Conservation (phyloP, 2,888 invertebrate genomes). For the Trichopria drosophilae region DNA sequence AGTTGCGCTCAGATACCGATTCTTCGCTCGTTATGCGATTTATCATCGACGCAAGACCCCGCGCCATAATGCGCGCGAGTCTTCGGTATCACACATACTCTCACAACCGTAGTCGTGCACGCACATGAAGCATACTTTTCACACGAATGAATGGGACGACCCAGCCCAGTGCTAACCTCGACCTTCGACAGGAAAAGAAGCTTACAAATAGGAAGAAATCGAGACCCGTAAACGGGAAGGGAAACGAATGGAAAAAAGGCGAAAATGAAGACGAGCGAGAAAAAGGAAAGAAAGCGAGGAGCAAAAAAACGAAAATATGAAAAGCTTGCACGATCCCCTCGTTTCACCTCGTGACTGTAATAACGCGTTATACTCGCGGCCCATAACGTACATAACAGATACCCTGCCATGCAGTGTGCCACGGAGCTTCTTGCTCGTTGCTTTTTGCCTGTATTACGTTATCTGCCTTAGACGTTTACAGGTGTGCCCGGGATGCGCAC, state of each 20-base stretch:
- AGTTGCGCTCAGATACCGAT: constrained; percentile 20
- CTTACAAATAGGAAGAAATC: constrained; percentile 8
- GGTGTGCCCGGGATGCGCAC: too few relatives aligned
- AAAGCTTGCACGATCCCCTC: constrained; percentile 35
- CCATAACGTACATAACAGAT: constrained; percentile 44
- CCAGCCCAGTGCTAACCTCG: constrained; percentile 48
- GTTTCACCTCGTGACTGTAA: constrained; percentile 42
- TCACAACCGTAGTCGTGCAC: constrained; percentile 1
- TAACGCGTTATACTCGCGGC: constrained; percentile 46
- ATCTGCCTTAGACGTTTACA: too few relatives aligned
- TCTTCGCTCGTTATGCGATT: constrained; percentile 19
- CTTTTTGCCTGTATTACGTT: constrained; percentile 41
- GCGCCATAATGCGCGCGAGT: constrained; percentile 28
- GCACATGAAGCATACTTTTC: constrained; percentile 40
- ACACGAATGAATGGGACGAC: constrained; percentile 47
- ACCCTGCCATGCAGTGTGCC: constrained; percentile 30
- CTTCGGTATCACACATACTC: background rate
- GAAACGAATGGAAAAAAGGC: constrained; percentile 15
- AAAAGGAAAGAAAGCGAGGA: too few relatives aligned
- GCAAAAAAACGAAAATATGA: too few relatives aligned
- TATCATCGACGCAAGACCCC: constrained; percentile 32
- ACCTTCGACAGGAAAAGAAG: constrained; percentile 37
- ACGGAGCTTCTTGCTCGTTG: constrained; percentile 29
- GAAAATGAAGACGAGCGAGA: too few relatives aligned
- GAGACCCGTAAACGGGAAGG: constrained; percentile 1